Conservation (phyloP, 2,113 vertebrate species). For the Hucho hucho region DNA sequence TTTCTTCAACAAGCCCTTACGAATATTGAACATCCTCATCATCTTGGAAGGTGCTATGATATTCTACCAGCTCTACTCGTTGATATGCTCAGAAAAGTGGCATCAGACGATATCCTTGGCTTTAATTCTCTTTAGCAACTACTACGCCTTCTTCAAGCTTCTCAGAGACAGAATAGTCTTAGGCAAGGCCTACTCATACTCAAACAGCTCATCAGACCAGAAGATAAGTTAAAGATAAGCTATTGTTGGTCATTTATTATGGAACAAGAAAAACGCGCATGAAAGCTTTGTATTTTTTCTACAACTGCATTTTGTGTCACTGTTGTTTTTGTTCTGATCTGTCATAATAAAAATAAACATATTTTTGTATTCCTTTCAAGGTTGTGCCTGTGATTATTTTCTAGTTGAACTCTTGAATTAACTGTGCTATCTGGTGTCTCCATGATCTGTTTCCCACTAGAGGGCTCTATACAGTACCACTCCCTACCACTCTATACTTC, state of each 20-base stretch:
- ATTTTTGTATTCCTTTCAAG: conserved; percentile 93
- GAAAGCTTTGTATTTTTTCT: conserved; percentile 97
- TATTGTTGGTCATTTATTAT: conserved; percentile 40
- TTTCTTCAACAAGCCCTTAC: conserved; percentile 97
- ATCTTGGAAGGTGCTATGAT: conserved; percentile 94
- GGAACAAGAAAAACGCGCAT: conserved; percentile 61
- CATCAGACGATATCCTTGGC: conserved; percentile 96
- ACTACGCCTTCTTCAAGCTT: conserved; percentile 97
- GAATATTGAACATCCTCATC: conserved; percentile 96
- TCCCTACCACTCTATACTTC: background rate
- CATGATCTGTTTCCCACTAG: background rate
- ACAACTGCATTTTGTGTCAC: conserved; percentile 86
- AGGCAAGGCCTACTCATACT: conserved; percentile 92
- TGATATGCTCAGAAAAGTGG: conserved; percentile 96
- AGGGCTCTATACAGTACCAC: background rate
- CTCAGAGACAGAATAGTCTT: conserved; percentile 95
- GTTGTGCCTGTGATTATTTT: conserved; percentile 13
- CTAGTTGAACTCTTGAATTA: conserved; percentile 16
- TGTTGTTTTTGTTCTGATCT: conserved; percentile 80
- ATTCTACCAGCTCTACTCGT: conserved; percentile 95
- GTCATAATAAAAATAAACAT: conserved; percentile 87
- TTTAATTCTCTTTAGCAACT: conserved; percentile 98
- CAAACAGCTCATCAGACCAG: conserved; percentile 84
- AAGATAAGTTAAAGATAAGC: conserved; percentile 81
- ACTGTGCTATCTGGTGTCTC: background rate